A percentile compares a stretch with the other conserved stretches of the same genome.
phyloP scores from a whole-genome alignment of 2,888 invertebrate species.

The Julus scanicus region DNA sequence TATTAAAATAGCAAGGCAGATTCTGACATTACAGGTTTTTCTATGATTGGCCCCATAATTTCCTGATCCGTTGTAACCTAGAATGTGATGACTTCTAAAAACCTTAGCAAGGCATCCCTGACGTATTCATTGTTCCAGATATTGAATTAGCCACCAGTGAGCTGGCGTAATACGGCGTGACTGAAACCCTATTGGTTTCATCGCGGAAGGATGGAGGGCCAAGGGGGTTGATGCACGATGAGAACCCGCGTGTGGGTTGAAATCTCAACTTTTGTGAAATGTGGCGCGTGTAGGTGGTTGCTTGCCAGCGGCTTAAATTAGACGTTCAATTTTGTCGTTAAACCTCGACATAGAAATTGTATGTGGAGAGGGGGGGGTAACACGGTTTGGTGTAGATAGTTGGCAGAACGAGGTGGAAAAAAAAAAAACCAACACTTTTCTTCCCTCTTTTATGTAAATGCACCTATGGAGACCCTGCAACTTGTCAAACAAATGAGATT shows the following conservation, averaged over 20 bases:
- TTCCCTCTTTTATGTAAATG: conserved; percentile 26
- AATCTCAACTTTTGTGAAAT: neutral
- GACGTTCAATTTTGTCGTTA: conserved; percentile 19
- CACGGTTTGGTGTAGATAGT: neutral
- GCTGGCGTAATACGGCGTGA: neutral
- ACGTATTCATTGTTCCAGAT: neutral
- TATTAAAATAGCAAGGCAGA: neutral
- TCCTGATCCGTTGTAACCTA: neutral
- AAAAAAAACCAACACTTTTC: neutral
- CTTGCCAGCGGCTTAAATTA: neutral
- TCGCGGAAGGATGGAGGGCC: neutral
- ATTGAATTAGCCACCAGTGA: conserved; percentile 10
- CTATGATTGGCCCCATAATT: neutral
- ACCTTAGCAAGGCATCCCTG: neutral
- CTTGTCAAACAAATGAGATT: conserved; percentile 53
- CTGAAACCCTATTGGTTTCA: neutral
- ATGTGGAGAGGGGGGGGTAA: conserved; percentile 6
- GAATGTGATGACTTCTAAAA: neutral
- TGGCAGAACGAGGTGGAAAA: conserved; percentile 14
- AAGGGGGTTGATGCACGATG: neutral
- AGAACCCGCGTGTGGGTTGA: neutral
- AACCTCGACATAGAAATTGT: conserved; percentile 9
- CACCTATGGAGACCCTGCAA: neutral
- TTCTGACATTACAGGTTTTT: neutral
- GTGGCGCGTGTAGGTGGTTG: conserved; percentile 11